Conservation (phyloP, 35 echinoderm and acorn worm genomes). For the Lytechinus pictus region DNA sequence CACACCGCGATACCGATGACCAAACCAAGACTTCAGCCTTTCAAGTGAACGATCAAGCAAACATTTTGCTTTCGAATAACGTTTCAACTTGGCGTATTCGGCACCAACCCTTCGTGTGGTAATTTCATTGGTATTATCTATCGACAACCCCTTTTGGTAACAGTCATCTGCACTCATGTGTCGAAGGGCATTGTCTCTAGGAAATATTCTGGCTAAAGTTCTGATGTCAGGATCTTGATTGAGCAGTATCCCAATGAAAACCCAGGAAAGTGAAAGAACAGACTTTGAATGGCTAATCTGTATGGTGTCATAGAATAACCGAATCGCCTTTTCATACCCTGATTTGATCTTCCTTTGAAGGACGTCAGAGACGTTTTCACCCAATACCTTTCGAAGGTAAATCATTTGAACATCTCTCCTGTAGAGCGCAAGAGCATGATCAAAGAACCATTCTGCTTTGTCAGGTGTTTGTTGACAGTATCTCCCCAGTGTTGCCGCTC, state of each 20-base stretch:
- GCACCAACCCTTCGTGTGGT: constrained; percentile 67
- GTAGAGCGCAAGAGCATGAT: constrained; percentile 81
- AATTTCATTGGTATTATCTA: constrained; percentile 55
- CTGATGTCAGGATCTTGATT: constrained; percentile 63
- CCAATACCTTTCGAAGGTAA: constrained; percentile 54
- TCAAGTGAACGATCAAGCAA: constrained; percentile 61
- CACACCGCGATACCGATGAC: constrained; percentile 66
- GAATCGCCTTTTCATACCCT: constrained; percentile 68
- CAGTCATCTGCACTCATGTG: constrained; percentile 57
- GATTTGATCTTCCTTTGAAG: constrained; percentile 24
- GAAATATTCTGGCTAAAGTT: constrained; percentile 48
- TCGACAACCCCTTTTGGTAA: constrained; percentile 51
- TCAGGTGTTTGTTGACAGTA: constrained; percentile 50
- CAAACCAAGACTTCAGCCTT: constrained; percentile 66
- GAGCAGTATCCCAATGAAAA: constrained; percentile 82
- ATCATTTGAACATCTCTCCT: constrained; percentile 81
- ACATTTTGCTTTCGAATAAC: constrained; percentile 52
- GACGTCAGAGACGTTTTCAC: not conserved
- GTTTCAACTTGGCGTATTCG: constrained; percentile 71
- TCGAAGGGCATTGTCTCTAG: not conserved
- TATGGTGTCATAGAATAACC: constrained; percentile 60
- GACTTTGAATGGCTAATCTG: constrained; percentile 34
- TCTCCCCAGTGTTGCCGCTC: constrained; percentile 62
- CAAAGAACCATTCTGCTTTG: constrained; percentile 83
- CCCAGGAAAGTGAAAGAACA: constrained; percentile 66